Evolutionary conservation across 2,113 vertebrate species (phyloP), one percentile per base, ranked within the genome.

Genomic region (Tringa solitaria): DNA sequence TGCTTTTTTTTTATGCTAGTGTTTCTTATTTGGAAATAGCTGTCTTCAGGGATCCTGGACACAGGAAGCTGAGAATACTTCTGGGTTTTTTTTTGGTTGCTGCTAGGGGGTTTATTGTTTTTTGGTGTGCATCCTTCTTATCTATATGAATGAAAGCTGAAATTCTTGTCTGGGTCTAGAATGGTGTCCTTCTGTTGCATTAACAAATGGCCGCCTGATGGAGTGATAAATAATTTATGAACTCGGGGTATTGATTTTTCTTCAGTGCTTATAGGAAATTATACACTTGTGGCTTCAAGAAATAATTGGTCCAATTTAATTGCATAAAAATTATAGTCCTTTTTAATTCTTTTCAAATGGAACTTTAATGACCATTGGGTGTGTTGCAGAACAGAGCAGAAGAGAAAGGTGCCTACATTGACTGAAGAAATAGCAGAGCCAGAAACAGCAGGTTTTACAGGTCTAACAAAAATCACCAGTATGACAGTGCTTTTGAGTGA

Each of bases 221-320:
- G 72, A 90, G 75, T 88, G 50, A 93, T 89, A 92, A 96, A 96
- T 97, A 91, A 97, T 93, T 91, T 96, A 97, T 94, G 82, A 91
- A 91, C 68, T 92, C 87, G 28, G 35, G 75, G 92, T 97, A 97
- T 97, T 85, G 93, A 97, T 95, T 94, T 96, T 92, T 81, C 88
- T 94, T 95, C 97, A 93, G 39, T 56, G 91, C 75, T 97, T 96
- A 90, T 91, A 94, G 93, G 89, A 97, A 96, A 96, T 96, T 96
- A 96, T 91, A 92, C 2, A 33, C 50, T 93, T 93, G 93, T 91
- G 35, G 41, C 91, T 95, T 96, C 43, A 84, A 92, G 96, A 73
- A 91, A 56, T 97, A 97, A 96, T 86, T 89, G 73, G 70, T 48
- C 57, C 90, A 96, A 94, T 97, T 97, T 94, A 97, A 89, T 96